These are phyloP conservation scores for Arctocebus calabarensis DNA, from an alignment of 2,797 vertebrate genomes.

Conservation along the genomic window DNA sequence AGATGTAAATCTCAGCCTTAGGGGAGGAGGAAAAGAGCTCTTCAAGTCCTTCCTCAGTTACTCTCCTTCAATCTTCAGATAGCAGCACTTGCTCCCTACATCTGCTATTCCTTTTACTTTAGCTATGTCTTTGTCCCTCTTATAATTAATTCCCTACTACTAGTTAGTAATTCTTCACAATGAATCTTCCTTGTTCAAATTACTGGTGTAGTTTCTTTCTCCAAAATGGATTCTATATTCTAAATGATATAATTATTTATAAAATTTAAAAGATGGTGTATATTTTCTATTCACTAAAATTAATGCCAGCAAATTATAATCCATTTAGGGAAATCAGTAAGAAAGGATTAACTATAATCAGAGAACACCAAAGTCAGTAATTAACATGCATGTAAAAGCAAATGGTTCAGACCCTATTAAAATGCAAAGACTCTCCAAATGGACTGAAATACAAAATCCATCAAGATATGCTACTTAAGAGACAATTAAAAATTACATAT, in stretches of 20 bases:
- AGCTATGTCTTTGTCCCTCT: neutral
- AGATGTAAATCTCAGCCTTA: neutral
- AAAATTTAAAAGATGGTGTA: slow-evolving; percentile 47
- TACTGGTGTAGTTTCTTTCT: slow-evolving; percentile 13
- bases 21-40: neutral
- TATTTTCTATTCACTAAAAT: slow-evolving; percentile 65
- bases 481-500: neutral
- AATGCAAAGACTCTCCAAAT: slow-evolving; percentile 51
- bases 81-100: neutral
- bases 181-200: slow-evolving; percentile 38
- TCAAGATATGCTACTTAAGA: neutral
- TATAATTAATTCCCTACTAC: neutral
- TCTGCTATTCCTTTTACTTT: neutral
- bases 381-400: slow-evolving; percentile 37
- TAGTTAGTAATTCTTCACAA: slow-evolving; percentile 5
- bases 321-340: slow-evolving; percentile 58
- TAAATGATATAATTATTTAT: slow-evolving; percentile 46
- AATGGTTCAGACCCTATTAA: slow-evolving; percentile 29
- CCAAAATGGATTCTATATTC: slow-evolving; percentile 33
- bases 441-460: slow-evolving; percentile 45
- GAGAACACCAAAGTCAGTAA: slow-evolving; percentile 39
- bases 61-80: neutral
- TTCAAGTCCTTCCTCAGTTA: neutral
- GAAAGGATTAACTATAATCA: slow-evolving; percentile 39
- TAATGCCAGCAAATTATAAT: slow-evolving; percentile 66